A percentile compares a stretch with the other conserved stretches of the same genome.
Evolutionary conservation across 2,888 invertebrate genomes (phyloP).

Genomic region (Pollenia griseotomentosa): DNA sequence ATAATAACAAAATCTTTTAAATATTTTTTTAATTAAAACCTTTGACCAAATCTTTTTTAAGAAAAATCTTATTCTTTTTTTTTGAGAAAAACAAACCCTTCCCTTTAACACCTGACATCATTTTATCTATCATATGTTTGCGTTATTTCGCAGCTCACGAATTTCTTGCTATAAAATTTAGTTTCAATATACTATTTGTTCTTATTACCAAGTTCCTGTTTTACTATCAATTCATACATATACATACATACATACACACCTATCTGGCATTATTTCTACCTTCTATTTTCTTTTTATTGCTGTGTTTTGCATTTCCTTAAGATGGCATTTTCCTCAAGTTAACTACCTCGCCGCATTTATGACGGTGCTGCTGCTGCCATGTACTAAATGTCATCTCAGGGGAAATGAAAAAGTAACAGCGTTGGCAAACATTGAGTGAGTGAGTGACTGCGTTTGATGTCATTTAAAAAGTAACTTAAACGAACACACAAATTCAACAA

Average conservation of each 20-base stretch:
- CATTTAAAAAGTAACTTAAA: slow-evolving; percentile 58
- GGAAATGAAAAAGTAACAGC: slow-evolving; percentile 70
- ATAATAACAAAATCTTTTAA: too few relatives aligned
- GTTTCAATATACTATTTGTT: slow-evolving; percentile 43
- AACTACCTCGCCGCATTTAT: slow-evolving; percentile 39
- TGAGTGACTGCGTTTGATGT: slow-evolving; percentile 70
- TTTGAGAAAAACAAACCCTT: background rate
- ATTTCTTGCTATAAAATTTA: slow-evolving; percentile 29
- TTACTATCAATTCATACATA: slow-evolving; percentile 47
- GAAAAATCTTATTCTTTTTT: too few relatives aligned
- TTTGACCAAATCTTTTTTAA: too few relatives aligned
- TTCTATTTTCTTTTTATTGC: slow-evolving; percentile 4
- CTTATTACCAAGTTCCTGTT: slow-evolving; percentile 38
- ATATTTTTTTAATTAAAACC: too few relatives aligned
- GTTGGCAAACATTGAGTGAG: slow-evolving; percentile 69
- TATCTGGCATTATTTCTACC: background rate
- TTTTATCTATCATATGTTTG: slow-evolving; percentile 4
- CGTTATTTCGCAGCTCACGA: background rate
- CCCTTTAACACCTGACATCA: slow-evolving; percentile 1
- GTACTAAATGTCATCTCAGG: slow-evolving; percentile 73
- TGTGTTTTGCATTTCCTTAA: slow-evolving; percentile 18
- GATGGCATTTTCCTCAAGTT: slow-evolving; percentile 27
- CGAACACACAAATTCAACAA: slow-evolving; percentile 19
- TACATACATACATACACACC: slow-evolving; percentile 24
- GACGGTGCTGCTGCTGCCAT: slow-evolving; percentile 31